A percentile compares a stretch with the other conserved stretches of the same genome.
phyloP scores from a whole-genome alignment of 2,888 invertebrate species.

The Candidula unifasciata region DNA sequence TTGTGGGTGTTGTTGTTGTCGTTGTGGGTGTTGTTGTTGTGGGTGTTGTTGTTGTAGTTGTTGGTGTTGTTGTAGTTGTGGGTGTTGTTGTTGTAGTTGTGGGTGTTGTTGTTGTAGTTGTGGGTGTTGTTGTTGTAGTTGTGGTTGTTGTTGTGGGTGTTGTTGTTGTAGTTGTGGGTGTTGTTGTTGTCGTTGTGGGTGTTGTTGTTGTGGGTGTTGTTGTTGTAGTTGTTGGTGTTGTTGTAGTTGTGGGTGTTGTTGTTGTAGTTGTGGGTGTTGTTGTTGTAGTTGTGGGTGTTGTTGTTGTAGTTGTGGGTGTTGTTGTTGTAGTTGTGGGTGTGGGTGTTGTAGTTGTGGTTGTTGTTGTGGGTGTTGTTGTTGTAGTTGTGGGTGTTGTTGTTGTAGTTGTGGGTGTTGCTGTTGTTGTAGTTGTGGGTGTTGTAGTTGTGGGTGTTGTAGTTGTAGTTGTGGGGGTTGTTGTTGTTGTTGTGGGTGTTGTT shows the following conservation, averaged over 20 bases:
- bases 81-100: neutral
- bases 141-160: neutral
- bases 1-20: neutral
- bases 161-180: neutral
- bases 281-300: neutral
- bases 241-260: neutral
- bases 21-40: neutral
- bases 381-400: neutral
- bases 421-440: neutral
- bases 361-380: conserved; percentile 13
- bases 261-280: too few species aligned
- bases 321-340: neutral
- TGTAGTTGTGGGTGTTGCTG: neutral
- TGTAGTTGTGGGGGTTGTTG: neutral
- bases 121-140: neutral
- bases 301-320: neutral
- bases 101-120: neutral
- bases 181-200: neutral
- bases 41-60: neutral
- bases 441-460: neutral
- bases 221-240: neutral
- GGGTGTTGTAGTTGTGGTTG: neutral
- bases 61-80: conserved; percentile 22
- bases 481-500: neutral
- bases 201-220: neutral